Evolutionary conservation across 2,888 invertebrate species (phyloP).

Genomic region (Strigamia transsilvanica): DNA sequence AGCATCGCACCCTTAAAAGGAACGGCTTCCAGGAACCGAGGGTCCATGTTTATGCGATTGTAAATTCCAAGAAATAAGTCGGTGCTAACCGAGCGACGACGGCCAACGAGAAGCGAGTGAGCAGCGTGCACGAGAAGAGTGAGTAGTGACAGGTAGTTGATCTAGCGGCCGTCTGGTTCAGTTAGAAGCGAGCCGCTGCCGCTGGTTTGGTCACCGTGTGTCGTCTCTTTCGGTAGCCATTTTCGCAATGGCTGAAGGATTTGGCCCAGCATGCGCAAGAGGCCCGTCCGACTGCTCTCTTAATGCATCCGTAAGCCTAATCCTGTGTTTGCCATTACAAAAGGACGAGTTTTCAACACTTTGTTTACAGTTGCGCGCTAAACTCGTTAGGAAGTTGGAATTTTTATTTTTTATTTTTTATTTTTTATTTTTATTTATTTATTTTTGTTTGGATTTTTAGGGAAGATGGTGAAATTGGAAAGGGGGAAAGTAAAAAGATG

Average conservation of each 20-base stretch:
- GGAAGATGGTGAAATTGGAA: neutral
- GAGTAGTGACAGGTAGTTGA: conserved; percentile 38
- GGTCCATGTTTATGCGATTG: conserved; percentile 27
- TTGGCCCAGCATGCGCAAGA: conserved; percentile 50
- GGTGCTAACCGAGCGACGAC: neutral
- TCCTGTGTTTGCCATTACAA: neutral
- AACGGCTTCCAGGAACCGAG: neutral
- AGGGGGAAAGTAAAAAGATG: neutral
- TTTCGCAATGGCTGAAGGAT: conserved; percentile 13
- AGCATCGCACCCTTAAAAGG: neutral
- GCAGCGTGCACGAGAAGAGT: conserved; percentile 31
- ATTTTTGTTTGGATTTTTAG: neutral
- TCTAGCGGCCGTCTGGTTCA: neutral
- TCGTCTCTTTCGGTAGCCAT: conserved; percentile 15
- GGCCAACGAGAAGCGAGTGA: neutral
- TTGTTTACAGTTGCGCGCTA: neutral
- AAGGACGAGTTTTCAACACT: neutral
- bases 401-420: neutral
- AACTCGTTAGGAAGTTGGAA: neutral
- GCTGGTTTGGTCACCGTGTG: neutral
- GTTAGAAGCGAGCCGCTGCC: neutral
- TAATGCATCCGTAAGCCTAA: conserved; percentile 51
- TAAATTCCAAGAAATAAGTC: conserved; percentile 8
- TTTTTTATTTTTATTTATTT: neutral
- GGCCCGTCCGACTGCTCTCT: conserved; percentile 19